Evolutionary conservation across 2,888 invertebrate genomes (phyloP).

Genomic region (Mythimna pallens): DNA sequence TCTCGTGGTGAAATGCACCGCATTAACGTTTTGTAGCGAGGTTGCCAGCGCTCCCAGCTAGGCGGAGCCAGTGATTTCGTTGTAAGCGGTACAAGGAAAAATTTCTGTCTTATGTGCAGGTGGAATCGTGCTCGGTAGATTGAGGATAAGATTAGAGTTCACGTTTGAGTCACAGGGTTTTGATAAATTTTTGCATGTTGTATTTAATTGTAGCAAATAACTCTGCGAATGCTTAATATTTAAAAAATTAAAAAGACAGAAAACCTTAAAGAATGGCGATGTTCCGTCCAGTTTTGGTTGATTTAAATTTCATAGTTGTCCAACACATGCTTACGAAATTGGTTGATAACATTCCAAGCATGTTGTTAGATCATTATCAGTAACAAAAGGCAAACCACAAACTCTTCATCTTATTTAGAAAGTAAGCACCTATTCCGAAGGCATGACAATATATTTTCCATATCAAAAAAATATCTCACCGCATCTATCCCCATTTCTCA

Average conservation of each 20-base stretch:
- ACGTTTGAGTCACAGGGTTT: slow-evolving; percentile 7
- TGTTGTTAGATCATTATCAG: slow-evolving; percentile 39
- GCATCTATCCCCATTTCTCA: slow-evolving; percentile 60
- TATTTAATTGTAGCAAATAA: background rate
- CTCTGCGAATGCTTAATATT: background rate
- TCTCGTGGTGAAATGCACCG: slow-evolving; percentile 67
- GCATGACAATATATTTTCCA: slow-evolving; percentile 36
- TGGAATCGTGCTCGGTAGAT: slow-evolving; percentile 28
- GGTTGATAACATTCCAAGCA: slow-evolving; percentile 49
- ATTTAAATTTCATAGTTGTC: slow-evolving; percentile 3
- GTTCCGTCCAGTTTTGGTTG: background rate
- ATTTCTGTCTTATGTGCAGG: slow-evolving; percentile 30
- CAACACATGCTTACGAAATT: slow-evolving; percentile 27
- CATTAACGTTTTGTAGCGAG: slow-evolving; percentile 45
- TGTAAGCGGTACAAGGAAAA: slow-evolving; percentile 39
- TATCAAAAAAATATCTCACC: slow-evolving; percentile 50
- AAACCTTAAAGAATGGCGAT: background rate
- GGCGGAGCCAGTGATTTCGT: slow-evolving; percentile 59
- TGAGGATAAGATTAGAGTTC: slow-evolving; percentile 35
- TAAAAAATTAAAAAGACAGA: too few relatives aligned
- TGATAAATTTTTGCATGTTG: background rate
- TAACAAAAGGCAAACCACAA: slow-evolving; percentile 41
- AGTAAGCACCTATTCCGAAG: slow-evolving; percentile 37
- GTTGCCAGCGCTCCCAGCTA: slow-evolving; percentile 42
- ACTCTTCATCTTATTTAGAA: slow-evolving; percentile 51